phyloP scores from a whole-genome alignment of 2,888 invertebrate genomes.

The Pegoplata infirma region DNA sequence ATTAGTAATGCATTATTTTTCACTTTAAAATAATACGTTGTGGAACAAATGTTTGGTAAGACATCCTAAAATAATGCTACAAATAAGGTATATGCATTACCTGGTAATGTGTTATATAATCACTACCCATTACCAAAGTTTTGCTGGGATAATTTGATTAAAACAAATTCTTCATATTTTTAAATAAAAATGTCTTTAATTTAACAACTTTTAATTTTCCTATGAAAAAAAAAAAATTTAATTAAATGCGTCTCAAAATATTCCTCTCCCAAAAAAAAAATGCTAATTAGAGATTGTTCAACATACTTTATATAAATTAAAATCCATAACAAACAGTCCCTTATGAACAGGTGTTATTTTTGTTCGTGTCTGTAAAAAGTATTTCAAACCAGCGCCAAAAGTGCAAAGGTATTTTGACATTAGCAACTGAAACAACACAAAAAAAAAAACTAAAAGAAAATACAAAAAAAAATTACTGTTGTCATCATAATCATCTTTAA shows the following conservation, averaged over 20 bases:
- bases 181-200: not conserved
- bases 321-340: conserved; percentile 33
- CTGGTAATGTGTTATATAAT: too few species aligned
- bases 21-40: too few species aligned
- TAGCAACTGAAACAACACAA: not conserved
- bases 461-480: too few species aligned
- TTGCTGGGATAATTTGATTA: too few species aligned
- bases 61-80: too few species aligned
- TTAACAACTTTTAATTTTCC: not conserved
- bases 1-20: too few species aligned
- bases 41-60: too few species aligned
- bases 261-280: too few species aligned
- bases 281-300: not conserved
- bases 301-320: conserved; percentile 32
- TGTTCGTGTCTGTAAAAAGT: not conserved
- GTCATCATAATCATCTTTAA: conserved; percentile 15
- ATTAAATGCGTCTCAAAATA: too few species aligned
- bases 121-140: too few species aligned
- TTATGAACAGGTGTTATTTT: conserved; percentile 25
- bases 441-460: conserved; percentile 7
- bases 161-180: too few species aligned
- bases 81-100: too few species aligned
- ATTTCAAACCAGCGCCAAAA: not conserved
- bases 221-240: not conserved
- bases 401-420: not conserved